Evolutionary conservation across 1,140 invertebrate genomes (phyloP).

Genomic region (Anadara kagoshimensis): DNA sequence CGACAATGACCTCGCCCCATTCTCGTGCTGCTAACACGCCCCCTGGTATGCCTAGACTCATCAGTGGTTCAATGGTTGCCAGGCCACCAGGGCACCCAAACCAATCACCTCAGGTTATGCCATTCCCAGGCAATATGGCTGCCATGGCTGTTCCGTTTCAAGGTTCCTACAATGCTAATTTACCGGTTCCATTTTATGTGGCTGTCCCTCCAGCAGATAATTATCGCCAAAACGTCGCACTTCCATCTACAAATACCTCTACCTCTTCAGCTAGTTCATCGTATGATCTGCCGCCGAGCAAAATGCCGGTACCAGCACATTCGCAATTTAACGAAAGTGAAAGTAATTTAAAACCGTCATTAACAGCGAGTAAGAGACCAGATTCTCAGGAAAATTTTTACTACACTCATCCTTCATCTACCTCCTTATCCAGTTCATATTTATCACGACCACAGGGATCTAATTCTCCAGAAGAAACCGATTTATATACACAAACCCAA

Average conservation of each 20-base stretch:
- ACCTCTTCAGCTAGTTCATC: neutral
- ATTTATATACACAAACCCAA: no score
- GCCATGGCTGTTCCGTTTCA: constrained; percentile 20
- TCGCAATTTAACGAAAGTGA: no score
- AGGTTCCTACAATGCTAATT: constrained; percentile 22
- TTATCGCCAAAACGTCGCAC: neutral
- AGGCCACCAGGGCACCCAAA: neutral
- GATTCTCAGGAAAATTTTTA: no score
- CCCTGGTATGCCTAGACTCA: no score
- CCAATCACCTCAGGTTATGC: neutral
- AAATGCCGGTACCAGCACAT: no score
- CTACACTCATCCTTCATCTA: constrained; percentile 1
- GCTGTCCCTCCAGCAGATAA: constrained; percentile 6
- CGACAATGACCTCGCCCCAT: no score
- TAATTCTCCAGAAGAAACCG: neutral
- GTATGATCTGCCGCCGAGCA: neutral
- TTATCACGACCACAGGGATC: constrained; percentile 1
- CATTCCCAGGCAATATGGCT: constrained; percentile 9
- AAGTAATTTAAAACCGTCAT: no score
- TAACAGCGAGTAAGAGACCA: no score
- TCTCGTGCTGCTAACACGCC: no score
- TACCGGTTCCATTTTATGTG: constrained; percentile 26
- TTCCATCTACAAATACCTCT: no score
- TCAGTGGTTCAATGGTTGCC: constrained; percentile 5
- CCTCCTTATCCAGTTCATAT: neutral